phyloP scores from a whole-genome alignment of 1,140 invertebrate genomes.

The Aricia agestis region DNA sequence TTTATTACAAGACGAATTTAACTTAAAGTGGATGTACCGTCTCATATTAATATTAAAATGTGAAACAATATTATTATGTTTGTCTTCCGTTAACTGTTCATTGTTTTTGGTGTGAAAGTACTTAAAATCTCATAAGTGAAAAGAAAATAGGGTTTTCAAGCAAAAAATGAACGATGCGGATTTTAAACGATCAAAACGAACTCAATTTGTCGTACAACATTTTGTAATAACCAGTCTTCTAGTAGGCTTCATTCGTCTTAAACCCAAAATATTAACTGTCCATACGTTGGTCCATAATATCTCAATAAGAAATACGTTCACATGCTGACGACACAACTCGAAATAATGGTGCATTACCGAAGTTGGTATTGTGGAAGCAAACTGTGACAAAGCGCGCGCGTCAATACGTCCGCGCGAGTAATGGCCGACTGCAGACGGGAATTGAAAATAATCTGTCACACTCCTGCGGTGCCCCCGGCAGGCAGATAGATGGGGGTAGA shows the following conservation, averaged over 20 bases:
- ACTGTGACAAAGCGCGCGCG: constrained; percentile 5
- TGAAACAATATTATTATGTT: too few relatives aligned
- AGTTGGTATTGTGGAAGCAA: not conserved
- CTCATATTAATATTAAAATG: too few relatives aligned
- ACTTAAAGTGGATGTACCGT: too few relatives aligned
- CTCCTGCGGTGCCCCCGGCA: constrained; percentile 6
- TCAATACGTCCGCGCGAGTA: constrained; percentile 11
- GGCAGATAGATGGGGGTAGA: not conserved
- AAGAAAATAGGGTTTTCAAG: too few relatives aligned
- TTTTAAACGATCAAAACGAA: too few relatives aligned
- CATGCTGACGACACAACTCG: not conserved
- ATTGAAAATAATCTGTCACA: constrained; percentile 16
- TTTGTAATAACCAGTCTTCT: not conserved
- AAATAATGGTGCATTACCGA: not conserved
- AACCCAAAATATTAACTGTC: not conserved
- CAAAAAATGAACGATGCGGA: too few relatives aligned
- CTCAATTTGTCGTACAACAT: not conserved
- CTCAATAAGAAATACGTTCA: not conserved
- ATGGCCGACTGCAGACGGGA: constrained; percentile 9
- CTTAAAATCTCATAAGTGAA: too few relatives aligned
- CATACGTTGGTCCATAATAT: too few relatives aligned
- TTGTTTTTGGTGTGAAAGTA: too few relatives aligned
- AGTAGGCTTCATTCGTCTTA: not conserved
- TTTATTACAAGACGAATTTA: too few relatives aligned
- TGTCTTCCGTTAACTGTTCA: too few relatives aligned